phyloP scores from a whole-genome alignment of 2,113 vertebrate species.

The Nothoprocta pentlandii region DNA sequence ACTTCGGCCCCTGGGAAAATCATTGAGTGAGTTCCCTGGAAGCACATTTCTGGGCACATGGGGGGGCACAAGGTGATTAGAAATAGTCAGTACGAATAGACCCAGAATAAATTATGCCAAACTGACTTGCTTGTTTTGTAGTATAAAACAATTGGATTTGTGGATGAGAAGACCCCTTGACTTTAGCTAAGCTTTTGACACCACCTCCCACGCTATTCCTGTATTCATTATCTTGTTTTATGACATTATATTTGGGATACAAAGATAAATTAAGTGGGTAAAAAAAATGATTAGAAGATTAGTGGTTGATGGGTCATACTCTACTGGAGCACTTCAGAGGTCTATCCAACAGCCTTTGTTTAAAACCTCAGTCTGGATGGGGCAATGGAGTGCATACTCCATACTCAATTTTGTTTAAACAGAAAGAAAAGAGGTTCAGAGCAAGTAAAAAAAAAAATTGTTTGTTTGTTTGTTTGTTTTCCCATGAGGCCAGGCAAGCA shows the following conservation, averaged over 20 bases:
- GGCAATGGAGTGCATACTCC: neutral
- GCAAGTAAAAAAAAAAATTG: neutral
- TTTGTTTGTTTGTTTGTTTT: no score
- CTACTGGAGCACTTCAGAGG: neutral
- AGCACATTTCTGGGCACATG: neutral
- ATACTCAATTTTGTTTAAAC: neutral
- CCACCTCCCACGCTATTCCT: neutral
- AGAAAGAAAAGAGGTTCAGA: neutral
- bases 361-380: neutral
- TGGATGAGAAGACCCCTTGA: fast-evolving
- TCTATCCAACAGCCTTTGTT: neutral
- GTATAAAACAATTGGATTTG: neutral
- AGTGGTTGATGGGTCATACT: neutral
- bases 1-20: neutral
- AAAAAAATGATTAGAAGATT: neutral
- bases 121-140: neutral
- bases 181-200: neutral
- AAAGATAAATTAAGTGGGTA: neutral
- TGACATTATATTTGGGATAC: fast-evolving
- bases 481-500: neutral
- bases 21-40: neutral
- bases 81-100: neutral
- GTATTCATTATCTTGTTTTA: neutral
- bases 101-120: neutral
- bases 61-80: neutral